Evolutionary conservation across 2,797 vertebrate genomes (phyloP).

Genomic region (Cryptoblepharus egeriae): DNA sequence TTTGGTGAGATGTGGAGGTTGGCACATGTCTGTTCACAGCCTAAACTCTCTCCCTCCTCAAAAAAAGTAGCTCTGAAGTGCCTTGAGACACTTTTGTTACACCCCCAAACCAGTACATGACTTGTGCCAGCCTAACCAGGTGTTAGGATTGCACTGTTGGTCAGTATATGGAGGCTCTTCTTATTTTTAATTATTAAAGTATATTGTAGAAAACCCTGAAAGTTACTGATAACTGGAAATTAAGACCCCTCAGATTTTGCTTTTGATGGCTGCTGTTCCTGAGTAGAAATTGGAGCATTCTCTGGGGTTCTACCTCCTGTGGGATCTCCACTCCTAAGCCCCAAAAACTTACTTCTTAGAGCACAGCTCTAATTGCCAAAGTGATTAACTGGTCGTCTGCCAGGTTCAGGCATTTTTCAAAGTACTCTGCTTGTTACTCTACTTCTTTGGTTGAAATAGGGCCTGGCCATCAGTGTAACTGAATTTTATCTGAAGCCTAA

Average conservation of each 20-base stretch:
- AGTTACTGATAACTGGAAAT: not conserved
- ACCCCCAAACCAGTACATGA: too few species aligned
- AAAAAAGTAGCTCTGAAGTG: too few species aligned
- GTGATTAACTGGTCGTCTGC: not conserved
- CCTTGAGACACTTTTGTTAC: too few species aligned
- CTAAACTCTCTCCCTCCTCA: too few species aligned
- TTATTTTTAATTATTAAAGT: not conserved
- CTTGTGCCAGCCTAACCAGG: too few species aligned
- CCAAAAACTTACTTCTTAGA: not conserved
- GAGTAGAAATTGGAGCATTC: not conserved
- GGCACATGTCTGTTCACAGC: too few species aligned
- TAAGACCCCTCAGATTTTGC: not conserved
- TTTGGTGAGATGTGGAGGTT: too few species aligned
- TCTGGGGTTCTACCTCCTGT: not conserved
- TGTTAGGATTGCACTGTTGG: too few species aligned
- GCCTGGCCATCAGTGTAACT: not conserved
- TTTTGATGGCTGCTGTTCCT: not conserved
- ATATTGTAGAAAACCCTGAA: not conserved
- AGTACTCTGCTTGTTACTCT: not conserved
- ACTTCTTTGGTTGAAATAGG: not conserved
- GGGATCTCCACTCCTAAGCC: not conserved
- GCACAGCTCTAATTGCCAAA: slow-evolving; percentile 10
- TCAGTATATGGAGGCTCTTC: not conserved
- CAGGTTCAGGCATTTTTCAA: not conserved
- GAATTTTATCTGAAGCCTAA: not conserved